These are phyloP conservation scores for Dascillus cervinus DNA, from an alignment of 2,888 invertebrate species.

Conservation along the genomic window DNA sequence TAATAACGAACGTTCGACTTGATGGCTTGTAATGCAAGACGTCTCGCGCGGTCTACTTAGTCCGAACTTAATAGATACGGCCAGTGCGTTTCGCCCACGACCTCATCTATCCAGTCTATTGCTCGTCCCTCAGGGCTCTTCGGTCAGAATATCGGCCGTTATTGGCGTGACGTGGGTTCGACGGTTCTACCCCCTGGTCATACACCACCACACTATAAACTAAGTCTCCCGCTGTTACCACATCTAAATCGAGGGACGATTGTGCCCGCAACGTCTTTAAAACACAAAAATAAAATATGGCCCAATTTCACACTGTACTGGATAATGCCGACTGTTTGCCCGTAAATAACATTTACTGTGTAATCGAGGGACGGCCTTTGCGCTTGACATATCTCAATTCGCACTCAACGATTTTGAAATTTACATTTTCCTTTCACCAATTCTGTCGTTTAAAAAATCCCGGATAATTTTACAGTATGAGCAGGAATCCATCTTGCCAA, in stretches of 20 bases:
- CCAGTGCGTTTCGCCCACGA: conserved; percentile 20
- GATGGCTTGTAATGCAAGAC: not conserved
- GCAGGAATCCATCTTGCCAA: no score
- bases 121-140: conserved; percentile 22
- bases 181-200: conserved; percentile 22
- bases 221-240: conserved; percentile 21
- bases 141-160: conserved; percentile 25
- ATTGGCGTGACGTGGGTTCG: conserved; percentile 29
- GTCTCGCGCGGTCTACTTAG: conserved; percentile 7
- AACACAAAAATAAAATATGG: no score
- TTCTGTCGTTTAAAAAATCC: no score
- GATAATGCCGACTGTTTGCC: no score
- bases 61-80: conserved; percentile 14
- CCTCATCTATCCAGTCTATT: conserved; percentile 22
- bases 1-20: no score
- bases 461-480: no score
- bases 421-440: no score
- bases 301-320: no score
- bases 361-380: no score
- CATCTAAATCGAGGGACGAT: conserved; percentile 16
- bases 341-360: not conserved
- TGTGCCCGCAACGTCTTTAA: no score
- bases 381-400: no score
- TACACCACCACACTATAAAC: conserved; percentile 22
- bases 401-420: no score